phyloP scores from a whole-genome alignment of 2,797 vertebrate genomes.

The Melanotaenia trifasciata region DNA sequence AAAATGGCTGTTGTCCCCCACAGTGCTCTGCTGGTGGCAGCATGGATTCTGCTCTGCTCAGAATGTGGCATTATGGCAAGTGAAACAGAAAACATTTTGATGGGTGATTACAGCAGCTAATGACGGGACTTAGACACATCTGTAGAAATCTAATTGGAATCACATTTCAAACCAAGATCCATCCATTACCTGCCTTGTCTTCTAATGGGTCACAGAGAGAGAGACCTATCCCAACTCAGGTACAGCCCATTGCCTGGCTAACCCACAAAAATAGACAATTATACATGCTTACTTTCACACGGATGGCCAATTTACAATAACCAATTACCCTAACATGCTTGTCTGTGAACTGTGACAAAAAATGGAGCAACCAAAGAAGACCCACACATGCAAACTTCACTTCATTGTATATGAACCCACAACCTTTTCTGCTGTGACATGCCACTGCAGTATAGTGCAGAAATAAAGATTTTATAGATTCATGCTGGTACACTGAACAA shows the following conservation, averaged over 20 bases:
- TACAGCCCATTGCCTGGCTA: not conserved
- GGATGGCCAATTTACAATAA: not conserved
- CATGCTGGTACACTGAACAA: not conserved
- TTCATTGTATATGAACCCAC: not conserved
- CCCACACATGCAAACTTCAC: not conserved
- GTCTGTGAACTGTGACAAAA: not conserved
- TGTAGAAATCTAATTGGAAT: not conserved
- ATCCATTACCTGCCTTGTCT: not conserved
- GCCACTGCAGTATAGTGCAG: not conserved
- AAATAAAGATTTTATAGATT: conserved; percentile 3
- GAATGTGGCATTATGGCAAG: not conserved
- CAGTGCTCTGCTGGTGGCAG: not conserved
- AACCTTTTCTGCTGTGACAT: not conserved
- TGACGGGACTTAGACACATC: not conserved
- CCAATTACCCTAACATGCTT: not conserved
- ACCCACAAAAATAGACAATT: not conserved
- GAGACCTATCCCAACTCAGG: not conserved
- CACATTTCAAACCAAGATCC: not conserved
- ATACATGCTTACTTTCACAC: not conserved
- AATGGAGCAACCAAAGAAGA: not conserved
- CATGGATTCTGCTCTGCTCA: not conserved
- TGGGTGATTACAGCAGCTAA: not conserved
- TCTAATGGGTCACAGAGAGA: not conserved
- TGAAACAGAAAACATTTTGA: not conserved
- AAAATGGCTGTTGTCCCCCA: not conserved